A percentile compares a stretch with the other conserved stretches of the same genome.
These are phyloP conservation scores for Pterocles gutturalis DNA, from an alignment of 2,113 vertebrate genomes.

Conservation along the genomic window DNA sequence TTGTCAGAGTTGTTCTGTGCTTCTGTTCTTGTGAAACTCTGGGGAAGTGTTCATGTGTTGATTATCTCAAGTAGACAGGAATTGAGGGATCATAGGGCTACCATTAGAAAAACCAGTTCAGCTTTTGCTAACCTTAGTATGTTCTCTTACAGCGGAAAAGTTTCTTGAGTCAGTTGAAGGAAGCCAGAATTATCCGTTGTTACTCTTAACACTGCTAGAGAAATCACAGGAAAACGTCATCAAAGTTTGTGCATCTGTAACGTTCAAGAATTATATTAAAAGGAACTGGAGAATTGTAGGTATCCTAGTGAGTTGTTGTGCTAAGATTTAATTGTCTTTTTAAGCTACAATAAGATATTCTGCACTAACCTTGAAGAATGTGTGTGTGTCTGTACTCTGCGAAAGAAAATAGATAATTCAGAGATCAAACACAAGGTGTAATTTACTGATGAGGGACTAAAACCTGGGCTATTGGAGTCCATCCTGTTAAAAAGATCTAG, in stretches of 20 bases:
- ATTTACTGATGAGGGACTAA: not conserved
- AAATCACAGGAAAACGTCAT: constrained; percentile 97
- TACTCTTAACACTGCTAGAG: constrained; percentile 92
- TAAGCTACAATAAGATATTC: not conserved
- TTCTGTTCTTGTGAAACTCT: not conserved
- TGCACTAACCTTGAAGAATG: not conserved
- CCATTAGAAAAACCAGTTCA: not conserved
- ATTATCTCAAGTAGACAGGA: not conserved
- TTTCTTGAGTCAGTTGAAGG: constrained; percentile 97
- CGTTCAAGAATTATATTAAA: constrained; percentile 99
- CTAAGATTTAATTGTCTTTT: not conserved
- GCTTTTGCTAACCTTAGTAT: not conserved
- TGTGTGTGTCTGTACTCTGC: not conserved
- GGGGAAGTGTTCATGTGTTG: not conserved
- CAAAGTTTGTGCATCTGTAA: constrained; percentile 96
- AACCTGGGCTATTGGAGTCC: not conserved
- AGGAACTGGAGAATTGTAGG: constrained; percentile 99
- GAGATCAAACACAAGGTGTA: not conserved
- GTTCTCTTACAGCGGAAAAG: constrained; percentile 89
- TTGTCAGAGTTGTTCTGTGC: not conserved
- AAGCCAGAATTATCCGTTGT: constrained; percentile 93
- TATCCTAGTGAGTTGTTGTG: constrained; percentile 41
- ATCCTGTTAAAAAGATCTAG: not conserved
- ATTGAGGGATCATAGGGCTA: not conserved
- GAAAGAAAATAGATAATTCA: not conserved